These are phyloP conservation scores for Balaenoptera acutorostrata DNA, from an alignment of 2,113 vertebrate genomes.

Conservation along the genomic window DNA sequence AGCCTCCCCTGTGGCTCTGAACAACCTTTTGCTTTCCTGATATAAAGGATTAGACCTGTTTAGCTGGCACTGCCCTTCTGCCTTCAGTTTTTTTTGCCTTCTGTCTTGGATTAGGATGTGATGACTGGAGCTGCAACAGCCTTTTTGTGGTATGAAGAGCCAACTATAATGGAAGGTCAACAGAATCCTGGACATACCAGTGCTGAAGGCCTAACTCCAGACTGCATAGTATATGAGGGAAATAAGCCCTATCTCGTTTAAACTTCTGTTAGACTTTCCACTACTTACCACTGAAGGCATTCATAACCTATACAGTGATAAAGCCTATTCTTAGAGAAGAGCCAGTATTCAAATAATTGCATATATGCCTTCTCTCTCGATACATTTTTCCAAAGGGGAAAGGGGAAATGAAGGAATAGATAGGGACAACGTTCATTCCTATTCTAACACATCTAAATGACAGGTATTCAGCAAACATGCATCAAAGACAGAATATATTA, in stretches of 20 bases:
- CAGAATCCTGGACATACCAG: not conserved
- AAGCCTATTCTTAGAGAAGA: not conserved
- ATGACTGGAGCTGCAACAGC: not conserved
- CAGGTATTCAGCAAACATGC: not conserved
- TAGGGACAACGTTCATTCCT: not conserved
- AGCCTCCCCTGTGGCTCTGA: not conserved
- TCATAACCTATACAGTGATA: not conserved
- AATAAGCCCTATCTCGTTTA: not conserved
- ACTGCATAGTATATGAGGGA: not conserved
- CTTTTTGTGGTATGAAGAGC: not conserved
- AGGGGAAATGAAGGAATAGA: not conserved
- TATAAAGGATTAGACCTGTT: not conserved
- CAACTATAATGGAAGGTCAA: not conserved
- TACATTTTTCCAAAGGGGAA: not conserved
- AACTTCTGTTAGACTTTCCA: not conserved
- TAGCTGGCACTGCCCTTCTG: not conserved
- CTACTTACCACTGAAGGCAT: not conserved
- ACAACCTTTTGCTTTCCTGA: not conserved
- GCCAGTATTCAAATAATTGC: not conserved
- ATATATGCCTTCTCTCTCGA: not conserved
- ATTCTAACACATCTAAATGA: not conserved
- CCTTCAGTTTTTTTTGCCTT: not conserved
- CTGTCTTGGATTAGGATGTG: not conserved
- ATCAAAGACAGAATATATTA: not conserved
- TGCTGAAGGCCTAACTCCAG: no score